Evolutionary conservation across 1,140 invertebrate genomes (phyloP), one percentile per base, ranked within the genome.

Genomic region (Tetramorium simillimum): DNA sequence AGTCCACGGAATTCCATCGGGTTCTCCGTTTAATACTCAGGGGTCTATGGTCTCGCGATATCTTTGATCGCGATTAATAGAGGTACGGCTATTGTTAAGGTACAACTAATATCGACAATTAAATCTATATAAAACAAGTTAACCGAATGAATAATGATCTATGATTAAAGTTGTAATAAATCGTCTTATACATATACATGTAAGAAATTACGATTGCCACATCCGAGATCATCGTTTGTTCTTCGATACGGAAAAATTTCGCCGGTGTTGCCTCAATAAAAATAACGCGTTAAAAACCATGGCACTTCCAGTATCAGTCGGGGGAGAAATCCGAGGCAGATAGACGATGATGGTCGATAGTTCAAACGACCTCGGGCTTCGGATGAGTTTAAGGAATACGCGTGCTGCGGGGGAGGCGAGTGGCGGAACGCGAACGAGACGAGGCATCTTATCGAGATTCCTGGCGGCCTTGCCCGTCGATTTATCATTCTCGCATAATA

Each of bases 401-500:
- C 56, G 73, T 69, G 14, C 21, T 62, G 51, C n/a, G 69, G 51
- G 53, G 33, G 51, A 51, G 62, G 49, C 16, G 43, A 43, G 43
- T 37, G 46, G n/a, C 18, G 16, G 16, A 37, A 56, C 21, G 18
- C 37, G 78, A 70, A 14, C 43, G 58, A 76, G 62, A 70, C 33
- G 70, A 53, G 49, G 40, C 14, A 18, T 76, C 87, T 91, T 88
- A 90, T 91, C 90, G 86, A 86, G 86, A 85, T 92, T 90, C 85
- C 76, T 82, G 70, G 75, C 90, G 90, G 87, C 87, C 89, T 90
- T 91, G 89, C 86, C 73, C 85, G 80, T 90, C 91, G 89, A 93
- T 93, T 92, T 91, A 93, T 94, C 91, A 93, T 89, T 90, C 92
- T 91, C 91, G 89, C 85, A 88, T 84, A 90, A 91, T 91, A 91